Evolutionary conservation across 2,797 vertebrate genomes (phyloP).

Genomic region (Catostomus latipinnis): DNA sequence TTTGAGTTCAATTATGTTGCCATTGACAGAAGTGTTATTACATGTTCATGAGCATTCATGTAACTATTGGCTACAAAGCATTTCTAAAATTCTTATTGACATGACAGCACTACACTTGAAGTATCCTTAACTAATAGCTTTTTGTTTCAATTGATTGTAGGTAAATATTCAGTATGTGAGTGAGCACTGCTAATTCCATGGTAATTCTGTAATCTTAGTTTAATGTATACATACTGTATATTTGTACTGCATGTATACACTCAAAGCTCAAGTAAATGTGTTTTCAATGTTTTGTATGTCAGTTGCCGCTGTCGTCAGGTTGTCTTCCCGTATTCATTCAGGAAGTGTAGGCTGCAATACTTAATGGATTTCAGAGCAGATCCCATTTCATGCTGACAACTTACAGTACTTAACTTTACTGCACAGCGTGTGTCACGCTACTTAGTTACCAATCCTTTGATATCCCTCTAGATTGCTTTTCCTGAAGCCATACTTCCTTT

Average conservation of each 20-base stretch:
- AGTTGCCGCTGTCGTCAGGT: background rate
- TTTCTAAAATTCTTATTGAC: too few relatives aligned
- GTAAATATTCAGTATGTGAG: too few relatives aligned
- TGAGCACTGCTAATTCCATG: too few relatives aligned
- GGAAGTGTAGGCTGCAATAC: slow-evolving; percentile 27
- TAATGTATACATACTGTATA: too few relatives aligned
- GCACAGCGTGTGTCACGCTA: slow-evolving; percentile 59
- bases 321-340: slow-evolving; percentile 14
- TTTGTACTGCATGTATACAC: background rate
- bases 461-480: slow-evolving; percentile 60
- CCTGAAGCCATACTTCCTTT: slow-evolving; percentile 28
- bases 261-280: background rate
- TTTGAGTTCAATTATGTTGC: too few relatives aligned
- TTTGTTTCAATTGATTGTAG: too few relatives aligned
- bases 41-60: too few relatives aligned
- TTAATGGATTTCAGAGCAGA: slow-evolving; percentile 58
- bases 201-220: too few relatives aligned
- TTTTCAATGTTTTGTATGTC: background rate
- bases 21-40: too few relatives aligned
- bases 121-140: too few relatives aligned
- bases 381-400: slow-evolving; percentile 52
- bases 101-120: too few relatives aligned
- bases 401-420: slow-evolving; percentile 57
- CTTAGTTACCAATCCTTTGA: slow-evolving; percentile 68
- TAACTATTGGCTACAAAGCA: too few relatives aligned